Base-by-base conservation (phyloP, 2,113 vertebrate genomes). In the Tachysurus vachellii region DNA sequence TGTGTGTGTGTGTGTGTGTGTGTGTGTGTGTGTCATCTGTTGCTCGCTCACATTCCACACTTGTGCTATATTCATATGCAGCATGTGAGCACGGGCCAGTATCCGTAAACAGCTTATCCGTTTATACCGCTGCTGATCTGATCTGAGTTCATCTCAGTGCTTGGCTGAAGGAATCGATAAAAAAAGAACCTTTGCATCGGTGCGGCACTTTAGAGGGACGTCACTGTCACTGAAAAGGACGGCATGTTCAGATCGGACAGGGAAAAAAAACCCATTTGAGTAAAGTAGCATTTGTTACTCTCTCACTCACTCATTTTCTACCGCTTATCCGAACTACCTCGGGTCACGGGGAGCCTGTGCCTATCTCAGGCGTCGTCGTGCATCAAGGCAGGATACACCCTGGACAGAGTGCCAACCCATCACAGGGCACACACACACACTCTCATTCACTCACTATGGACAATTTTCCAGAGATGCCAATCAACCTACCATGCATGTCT, bases 121-220 rank as follows among this genome's bases (percentile, higher is more conserved):
- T 54, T 73, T 21, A 44, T 56, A 42, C 54, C 2, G 16, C 70
- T 61, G 13, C 36, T 59, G 68, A 28, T 28, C 23, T 23, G 53
- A 76, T 85, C 36, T 57, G 5, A 28, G 12, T 36, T 59, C 59
- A 47, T 47, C 53, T 73, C 83, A 9, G 21, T 47, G 36, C 68
- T 56, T 17, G 42, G 83, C 83, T 68, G 59, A 26, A 47, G 36
- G 54, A 70, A 85, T n/a, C n/a, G n/a, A n/a, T n/a, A 62, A 76
- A 70, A 42, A 10, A 14, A 47, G 36, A 47, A 47, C 75, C 14
- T n/a, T 28, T 21, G 13, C 14, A 7, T 54, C 44, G 13, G 14
- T 77, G 47, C 26, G n/a, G 12, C 75, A 77, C 75, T 77, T 77
- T 28, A 44, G 16, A 71, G 36, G 71, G 71, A 75, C 44, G 10